Evolutionary conservation across 2,113 vertebrate species (phyloP).

Genomic region (Mola mola): DNA sequence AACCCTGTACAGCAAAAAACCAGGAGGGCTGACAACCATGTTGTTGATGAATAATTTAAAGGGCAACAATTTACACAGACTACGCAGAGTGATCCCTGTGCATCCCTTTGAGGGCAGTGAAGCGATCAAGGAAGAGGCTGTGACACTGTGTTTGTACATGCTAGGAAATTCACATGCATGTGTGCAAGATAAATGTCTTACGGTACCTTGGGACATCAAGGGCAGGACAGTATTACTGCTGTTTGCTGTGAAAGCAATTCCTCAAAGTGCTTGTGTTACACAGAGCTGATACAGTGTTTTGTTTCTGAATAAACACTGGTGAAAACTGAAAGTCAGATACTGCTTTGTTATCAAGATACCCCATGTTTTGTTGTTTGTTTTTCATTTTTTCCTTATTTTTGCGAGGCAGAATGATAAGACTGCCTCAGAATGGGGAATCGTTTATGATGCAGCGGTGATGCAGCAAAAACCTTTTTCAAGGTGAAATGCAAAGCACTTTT

Average conservation of each 20-base stretch:
- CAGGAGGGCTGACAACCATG: constrained; percentile 54
- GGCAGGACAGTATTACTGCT: constrained; percentile 9
- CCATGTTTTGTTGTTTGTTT: constrained; percentile 2
- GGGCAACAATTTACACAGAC: constrained; percentile 47
- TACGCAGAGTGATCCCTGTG: neutral
- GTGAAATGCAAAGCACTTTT: constrained; percentile 44
- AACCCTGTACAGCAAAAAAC: constrained; percentile 36
- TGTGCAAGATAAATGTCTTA: constrained; percentile 37
- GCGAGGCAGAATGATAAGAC: constrained; percentile 31
- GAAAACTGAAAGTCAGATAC: constrained; percentile 12
- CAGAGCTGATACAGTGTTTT: constrained; percentile 16
- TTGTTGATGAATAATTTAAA: constrained; percentile 68
- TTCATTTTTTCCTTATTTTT: constrained; percentile 9
- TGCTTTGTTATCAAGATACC: constrained; percentile 28
- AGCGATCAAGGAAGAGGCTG: neutral
- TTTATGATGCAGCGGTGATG: constrained; percentile 36
- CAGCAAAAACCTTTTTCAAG: constrained; percentile 49
- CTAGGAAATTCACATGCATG: constrained; percentile 4
- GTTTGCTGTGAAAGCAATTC: constrained; percentile 29
- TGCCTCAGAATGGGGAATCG: neutral
- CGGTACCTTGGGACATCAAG: constrained; percentile 10
- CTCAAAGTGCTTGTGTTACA: constrained; percentile 30
- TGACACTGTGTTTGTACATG: constrained; percentile 3
- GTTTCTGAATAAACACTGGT: constrained; percentile 31
- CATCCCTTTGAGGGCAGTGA: neutral